Evolutionary conservation across 2,888 invertebrate genomes (phyloP), one percentile per base, ranked within the genome.

Genomic region (Apantesis nais): DNA sequence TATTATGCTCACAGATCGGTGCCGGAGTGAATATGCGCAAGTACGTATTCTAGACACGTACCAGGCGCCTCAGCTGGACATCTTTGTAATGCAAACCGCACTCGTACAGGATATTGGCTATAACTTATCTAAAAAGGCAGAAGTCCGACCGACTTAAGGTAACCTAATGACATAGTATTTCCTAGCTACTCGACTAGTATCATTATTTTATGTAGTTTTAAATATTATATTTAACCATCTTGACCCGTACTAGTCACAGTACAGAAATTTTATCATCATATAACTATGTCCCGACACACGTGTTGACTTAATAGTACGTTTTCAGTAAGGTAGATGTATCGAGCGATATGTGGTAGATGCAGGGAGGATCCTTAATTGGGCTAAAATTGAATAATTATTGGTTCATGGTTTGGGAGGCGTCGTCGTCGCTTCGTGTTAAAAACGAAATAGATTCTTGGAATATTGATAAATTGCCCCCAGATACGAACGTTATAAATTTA

Each of bases 71-170:
- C 83, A 85, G 86, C 79, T 87, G 83, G 86, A 85, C 88, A 84
- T 89, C 89, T 90, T 90, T 90, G 91, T 89, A 89, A 86, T 85
- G 86, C 87, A 87, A 87, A 86, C 84, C 78, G 83, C 81, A 83
- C 77, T 81, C 74, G 80, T 78, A 86, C 90, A 91, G 91, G 91
- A 93, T 89, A 89, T 89, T 80, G 88, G 84, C 86, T 86, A 88
- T 89, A 88, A 86, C 83, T 84, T 80, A 87, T 86, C 87, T 77
- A 81, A 91, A 90, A 91, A 88, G 89, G 90, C 80, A 83, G 84
- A 84, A 82, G 78, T 66, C 83, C 83, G 78, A 78, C 82, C 74
- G 81, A 83, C 75, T 81, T 83, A 85, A 85, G 84, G 85, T 89
- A 87, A 90, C 92, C 90, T 85, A 86, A 86, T 90, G 87, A 88